These are phyloP conservation scores for Thryonomys swinderianus DNA, from an alignment of 2,113 vertebrate genomes.

Conservation along the genomic window DNA sequence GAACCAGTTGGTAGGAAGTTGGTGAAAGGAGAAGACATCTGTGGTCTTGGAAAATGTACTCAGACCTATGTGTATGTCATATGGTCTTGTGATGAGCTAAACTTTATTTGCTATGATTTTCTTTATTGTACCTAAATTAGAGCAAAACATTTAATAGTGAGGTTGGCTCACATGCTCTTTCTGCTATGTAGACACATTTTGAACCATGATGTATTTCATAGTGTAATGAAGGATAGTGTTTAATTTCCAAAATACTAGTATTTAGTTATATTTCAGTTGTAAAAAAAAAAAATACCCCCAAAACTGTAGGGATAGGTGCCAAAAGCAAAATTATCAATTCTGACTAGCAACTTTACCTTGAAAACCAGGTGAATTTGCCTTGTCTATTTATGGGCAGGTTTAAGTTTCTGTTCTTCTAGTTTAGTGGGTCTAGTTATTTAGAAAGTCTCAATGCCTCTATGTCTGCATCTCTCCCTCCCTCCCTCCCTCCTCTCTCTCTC, in stretches of 20 bases:
- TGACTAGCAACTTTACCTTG: slow-evolving; percentile 26
- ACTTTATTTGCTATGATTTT: slow-evolving; percentile 33
- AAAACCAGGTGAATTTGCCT: slow-evolving; percentile 30
- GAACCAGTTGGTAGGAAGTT: not conserved
- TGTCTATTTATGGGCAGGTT: slow-evolving; percentile 46
- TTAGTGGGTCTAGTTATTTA: not conserved
- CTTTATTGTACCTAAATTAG: not conserved
- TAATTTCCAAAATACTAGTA: not conserved
- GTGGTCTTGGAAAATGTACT: slow-evolving; percentile 33
- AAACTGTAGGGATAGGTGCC: not conserved
- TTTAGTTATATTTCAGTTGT: not conserved
- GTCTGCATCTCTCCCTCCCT: no score
- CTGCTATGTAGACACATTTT: slow-evolving; percentile 52
- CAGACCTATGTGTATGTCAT: not conserved
- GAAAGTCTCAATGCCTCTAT: not conserved
- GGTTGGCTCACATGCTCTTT: slow-evolving; percentile 13
- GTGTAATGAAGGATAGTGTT: slow-evolving; percentile 33
- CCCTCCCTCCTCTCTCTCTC: no score
- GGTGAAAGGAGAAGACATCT: not conserved
- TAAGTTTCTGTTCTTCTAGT: slow-evolving; percentile 52
- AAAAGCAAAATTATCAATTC: not conserved
- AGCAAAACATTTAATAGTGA: slow-evolving; percentile 33
- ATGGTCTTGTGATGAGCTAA: not conserved
- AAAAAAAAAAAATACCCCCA: not conserved
- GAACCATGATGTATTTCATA: slow-evolving; percentile 1